Base-by-base conservation (phyloP, 2,797 vertebrate species). In the Clarias laeviceps region DNA sequence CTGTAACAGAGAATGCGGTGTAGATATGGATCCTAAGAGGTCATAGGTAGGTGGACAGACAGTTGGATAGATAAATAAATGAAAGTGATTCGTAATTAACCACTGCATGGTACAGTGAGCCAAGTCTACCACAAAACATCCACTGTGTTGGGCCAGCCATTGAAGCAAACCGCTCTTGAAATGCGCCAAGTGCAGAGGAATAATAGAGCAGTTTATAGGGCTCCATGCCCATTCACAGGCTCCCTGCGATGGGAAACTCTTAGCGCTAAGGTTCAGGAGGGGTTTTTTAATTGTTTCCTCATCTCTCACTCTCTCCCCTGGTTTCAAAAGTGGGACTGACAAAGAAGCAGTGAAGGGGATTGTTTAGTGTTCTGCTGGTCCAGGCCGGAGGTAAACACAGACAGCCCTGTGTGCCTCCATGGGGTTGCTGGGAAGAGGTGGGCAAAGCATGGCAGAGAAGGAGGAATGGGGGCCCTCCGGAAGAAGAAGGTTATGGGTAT, bases 191-290 rank as follows among this genome's bases (percentile, higher is more conserved):
- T 87, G 90, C 87, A 89, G 90, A 89, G 90, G 92, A 93, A 95
- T 94, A 96, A 96, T 95, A 93, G 93, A 87, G 89, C 94, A 93
- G 94, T 94, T 94, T 94, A 94, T 92, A 90, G 93, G 93, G 92
- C 93, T 95, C 93, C 90, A 92, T 94, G 93, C 93, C 92, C 92
- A 93, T 95, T 95, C 94, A 95, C 93, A 94, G 94, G 93, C 92
- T 88, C 90, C 90, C 91, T 84, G 93, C 92, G 94, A 94, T 96
- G 95, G 95, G 95, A 96, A 95, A 94, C 93, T 91, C 92, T 93
- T 92, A 89, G 88, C 89, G 88, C 88, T 85, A 92, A 77, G 90
- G 92, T 94, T 94, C 91, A 94, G 93, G 91, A 94, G 91, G 92
- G 92, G 90, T 92, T 94, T 89, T 91, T 92, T 94, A 93, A 95